phyloP scores from a whole-genome alignment of 1,140 invertebrate species.

The Ceratina calcarata region DNA sequence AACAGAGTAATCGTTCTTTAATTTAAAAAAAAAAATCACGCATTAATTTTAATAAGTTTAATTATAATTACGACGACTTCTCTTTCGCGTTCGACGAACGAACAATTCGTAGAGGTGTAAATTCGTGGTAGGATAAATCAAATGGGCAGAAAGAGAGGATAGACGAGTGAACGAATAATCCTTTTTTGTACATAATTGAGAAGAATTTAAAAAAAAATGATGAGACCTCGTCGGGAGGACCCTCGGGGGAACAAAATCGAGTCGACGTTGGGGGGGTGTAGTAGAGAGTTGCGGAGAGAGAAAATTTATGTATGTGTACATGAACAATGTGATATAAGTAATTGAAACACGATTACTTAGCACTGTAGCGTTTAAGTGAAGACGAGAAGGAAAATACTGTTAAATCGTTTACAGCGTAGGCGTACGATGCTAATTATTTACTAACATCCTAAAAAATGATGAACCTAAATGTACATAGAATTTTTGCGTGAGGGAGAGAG shows the following conservation, averaged over 20 bases:
- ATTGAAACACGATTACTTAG: conserved; percentile 77
- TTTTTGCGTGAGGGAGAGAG: conserved; percentile 51
- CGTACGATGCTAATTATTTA: conserved; percentile 74
- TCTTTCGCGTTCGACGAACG: not conserved
- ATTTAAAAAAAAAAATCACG: too few relatives aligned
- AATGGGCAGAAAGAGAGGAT: not conserved
- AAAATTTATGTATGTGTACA: conserved; percentile 66
- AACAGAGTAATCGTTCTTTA: not conserved
- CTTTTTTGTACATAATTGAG: conserved; percentile 31
- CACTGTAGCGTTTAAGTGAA: conserved; percentile 73
- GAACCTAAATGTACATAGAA: conserved; percentile 77
- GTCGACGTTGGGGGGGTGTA: conserved; percentile 7
- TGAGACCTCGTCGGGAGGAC: not conserved
- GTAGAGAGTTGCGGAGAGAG: conserved; percentile 13
- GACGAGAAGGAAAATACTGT: conserved; percentile 42
- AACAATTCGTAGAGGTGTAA: not conserved
- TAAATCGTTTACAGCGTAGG: conserved; percentile 75
- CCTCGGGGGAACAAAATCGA: not conserved
- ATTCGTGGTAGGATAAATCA: not conserved
- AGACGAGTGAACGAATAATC: conserved; percentile 19
- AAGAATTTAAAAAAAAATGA: not conserved
- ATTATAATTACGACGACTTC: too few relatives aligned
- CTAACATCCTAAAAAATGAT: conserved; percentile 73
- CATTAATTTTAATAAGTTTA: too few relatives aligned
- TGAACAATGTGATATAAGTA: conserved; percentile 80